Evolutionary conservation across 2,797 vertebrate genomes (phyloP), one percentile per base, ranked within the genome.

Genomic region (Urophycis tenuis): DNA sequence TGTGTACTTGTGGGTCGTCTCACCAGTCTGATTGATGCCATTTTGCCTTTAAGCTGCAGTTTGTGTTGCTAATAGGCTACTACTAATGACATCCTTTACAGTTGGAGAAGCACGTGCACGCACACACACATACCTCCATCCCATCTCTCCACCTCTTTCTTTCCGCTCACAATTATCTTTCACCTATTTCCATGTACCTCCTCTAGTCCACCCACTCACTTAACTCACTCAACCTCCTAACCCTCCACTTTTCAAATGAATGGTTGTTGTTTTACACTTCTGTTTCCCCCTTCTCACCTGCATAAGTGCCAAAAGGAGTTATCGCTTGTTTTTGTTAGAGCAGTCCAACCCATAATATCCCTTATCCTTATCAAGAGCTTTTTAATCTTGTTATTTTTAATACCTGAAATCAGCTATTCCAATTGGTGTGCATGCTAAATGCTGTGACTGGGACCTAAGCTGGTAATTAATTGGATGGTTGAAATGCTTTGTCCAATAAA

Each of bases 21-120:
- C 79, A 70, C 78, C 79, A 74, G 71, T 9, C 36, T 84, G 87
- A 87, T 77, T 78, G 82, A 82, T 83, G 84, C 72, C 76, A n/a
- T 77, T 64, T 34, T 81, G 75, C 78, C 80, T 88, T 85, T 85
- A 33, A 84, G 75, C 70, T 29, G 71, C 32, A 34, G 19, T 70
- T 41, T 75, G 82, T 77, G 74, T 75, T 77, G 80, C 76, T 79
- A 82, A 45, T 71, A 80, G 72, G 31, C 80, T 80, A 80, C 86
- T 82, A 64, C 77, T 36, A 25, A 85, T 87, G 83, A 85, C 83
- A 81, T 80, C 75, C 25, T 32, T 30, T 70, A 10, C 76, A 36
- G 74, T 73, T 25, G 53, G 45, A 49, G 45, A 19, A 49, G 53
- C 1, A 33, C 75, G 75, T 78, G 74, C 41, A 84, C 53, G 14